phyloP scores from a whole-genome alignment of 2,113 vertebrate genomes.

The Holacanthus passer region DNA sequence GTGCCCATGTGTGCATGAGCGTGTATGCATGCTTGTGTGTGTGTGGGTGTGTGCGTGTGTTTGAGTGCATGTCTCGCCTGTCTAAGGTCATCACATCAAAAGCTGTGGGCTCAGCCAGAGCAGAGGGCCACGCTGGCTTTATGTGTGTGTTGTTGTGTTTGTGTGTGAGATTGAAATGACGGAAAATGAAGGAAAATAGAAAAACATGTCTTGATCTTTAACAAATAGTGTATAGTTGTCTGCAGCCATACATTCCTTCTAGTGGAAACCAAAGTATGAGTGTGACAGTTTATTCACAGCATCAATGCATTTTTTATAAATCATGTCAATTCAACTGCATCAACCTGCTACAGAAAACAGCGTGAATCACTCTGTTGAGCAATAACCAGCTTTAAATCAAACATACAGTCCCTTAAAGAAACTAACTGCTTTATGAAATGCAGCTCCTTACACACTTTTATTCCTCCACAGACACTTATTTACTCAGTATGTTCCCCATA shows the following conservation, averaged over 20 bases:
- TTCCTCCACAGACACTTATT: too few relatives aligned
- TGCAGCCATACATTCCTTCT: background rate
- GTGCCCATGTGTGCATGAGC: constrained; percentile 15
- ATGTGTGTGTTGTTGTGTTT: background rate
- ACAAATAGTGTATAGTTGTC: background rate
- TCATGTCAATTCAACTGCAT: background rate
- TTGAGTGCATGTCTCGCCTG: constrained; percentile 43
- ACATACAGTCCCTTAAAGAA: background rate
- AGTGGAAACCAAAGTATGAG: background rate
- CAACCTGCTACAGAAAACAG: background rate
- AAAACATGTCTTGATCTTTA: background rate
- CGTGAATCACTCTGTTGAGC: background rate
- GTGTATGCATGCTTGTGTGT: background rate
- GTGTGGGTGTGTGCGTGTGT: background rate
- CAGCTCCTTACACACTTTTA: background rate
- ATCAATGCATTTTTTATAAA: background rate
- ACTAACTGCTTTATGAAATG: background rate
- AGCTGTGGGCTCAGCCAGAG: constrained; percentile 39
- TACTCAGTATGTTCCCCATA: too few relatives aligned
- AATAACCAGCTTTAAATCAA: background rate
- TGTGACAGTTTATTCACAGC: background rate
- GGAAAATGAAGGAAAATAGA: background rate
- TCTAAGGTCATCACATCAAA: constrained; percentile 68
- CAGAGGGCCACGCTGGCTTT: constrained; percentile 32
- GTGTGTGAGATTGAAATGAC: background rate